These are phyloP conservation scores for Capromys pilorides DNA, from an alignment of 2,797 vertebrate species.

Conservation along the genomic window DNA sequence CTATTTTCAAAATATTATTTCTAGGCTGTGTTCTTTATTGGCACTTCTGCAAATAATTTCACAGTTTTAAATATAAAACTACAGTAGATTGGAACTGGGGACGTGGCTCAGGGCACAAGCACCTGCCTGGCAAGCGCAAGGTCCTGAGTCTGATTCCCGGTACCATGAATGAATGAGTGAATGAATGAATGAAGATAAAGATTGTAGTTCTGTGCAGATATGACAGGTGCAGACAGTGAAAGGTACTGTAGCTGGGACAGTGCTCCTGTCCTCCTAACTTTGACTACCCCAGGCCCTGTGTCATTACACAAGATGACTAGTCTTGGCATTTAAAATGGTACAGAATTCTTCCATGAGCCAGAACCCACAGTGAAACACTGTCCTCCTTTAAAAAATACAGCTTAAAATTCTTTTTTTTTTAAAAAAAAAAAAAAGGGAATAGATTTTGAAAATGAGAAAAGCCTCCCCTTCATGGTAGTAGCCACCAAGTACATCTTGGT, in stretches of 20 bases:
- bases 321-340: constrained; percentile 53
- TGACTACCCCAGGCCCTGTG: not conserved
- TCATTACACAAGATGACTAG: not conserved
- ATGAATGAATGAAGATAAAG: not conserved
- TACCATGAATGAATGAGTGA: too few species aligned
- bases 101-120: too few species aligned
- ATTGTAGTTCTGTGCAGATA: not conserved
- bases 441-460: constrained; percentile 28
- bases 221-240: not conserved
- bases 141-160: too few species aligned
- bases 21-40: constrained; percentile 69
- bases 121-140: too few species aligned
- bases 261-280: not conserved
- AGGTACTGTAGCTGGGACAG: not conserved
- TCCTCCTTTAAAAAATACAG: not conserved
- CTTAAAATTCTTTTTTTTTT: not conserved
- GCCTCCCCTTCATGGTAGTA: constrained; percentile 31
- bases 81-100: not conserved
- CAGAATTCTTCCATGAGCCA: not conserved
- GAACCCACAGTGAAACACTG: not conserved
- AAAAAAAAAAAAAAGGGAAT: not conserved
- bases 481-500: constrained; percentile 34
- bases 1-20: constrained; percentile 74
- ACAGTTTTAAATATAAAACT: constrained; percentile 42
- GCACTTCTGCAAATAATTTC: constrained; percentile 43